phyloP scores from a whole-genome alignment of 2,888 invertebrate species.

The Saturnia japonica region DNA sequence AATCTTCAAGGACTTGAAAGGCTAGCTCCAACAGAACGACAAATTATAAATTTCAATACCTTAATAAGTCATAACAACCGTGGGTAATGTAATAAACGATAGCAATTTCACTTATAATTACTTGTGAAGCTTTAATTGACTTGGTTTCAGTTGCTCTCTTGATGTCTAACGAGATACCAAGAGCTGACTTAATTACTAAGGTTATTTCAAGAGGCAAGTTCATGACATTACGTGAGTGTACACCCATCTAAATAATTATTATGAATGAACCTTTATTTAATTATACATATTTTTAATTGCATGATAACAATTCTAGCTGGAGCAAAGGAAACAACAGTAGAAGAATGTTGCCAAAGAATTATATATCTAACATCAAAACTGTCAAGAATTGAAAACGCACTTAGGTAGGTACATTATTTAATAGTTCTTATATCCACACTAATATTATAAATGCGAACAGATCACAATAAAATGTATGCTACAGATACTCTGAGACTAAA shows the following conservation, averaged over 20 bases:
- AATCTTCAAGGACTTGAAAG: background rate
- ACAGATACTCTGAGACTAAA: too few species aligned
- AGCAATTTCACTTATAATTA: slow-evolving; percentile 21
- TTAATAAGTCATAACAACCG: slow-evolving; percentile 4
- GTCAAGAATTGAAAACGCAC: slow-evolving; percentile 49
- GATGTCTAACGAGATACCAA: slow-evolving; percentile 41
- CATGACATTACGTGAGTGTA: slow-evolving; percentile 22
- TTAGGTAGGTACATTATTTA: slow-evolving; percentile 29
- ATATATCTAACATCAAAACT: slow-evolving; percentile 58
- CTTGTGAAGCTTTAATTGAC: slow-evolving; percentile 30
- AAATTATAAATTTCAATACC: background rate
- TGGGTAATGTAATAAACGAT: slow-evolving; percentile 12
- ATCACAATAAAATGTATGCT: too few species aligned
- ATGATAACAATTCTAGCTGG: slow-evolving; percentile 30
- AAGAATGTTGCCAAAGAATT: slow-evolving; percentile 63
- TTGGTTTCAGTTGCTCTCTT: slow-evolving; percentile 51
- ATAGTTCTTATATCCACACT: background rate
- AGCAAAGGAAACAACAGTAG: slow-evolving; percentile 38
- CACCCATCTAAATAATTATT: background rate
- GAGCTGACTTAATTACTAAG: slow-evolving; percentile 49
- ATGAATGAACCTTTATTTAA: background rate
- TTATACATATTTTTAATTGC: slow-evolving; percentile 11
- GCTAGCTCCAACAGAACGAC: background rate
- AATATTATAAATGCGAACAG: too few species aligned
- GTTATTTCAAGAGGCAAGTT: slow-evolving; percentile 47